These are phyloP conservation scores for Sebastes nivosus DNA, from an alignment of 2,797 vertebrate genomes.

Conservation along the genomic window DNA sequence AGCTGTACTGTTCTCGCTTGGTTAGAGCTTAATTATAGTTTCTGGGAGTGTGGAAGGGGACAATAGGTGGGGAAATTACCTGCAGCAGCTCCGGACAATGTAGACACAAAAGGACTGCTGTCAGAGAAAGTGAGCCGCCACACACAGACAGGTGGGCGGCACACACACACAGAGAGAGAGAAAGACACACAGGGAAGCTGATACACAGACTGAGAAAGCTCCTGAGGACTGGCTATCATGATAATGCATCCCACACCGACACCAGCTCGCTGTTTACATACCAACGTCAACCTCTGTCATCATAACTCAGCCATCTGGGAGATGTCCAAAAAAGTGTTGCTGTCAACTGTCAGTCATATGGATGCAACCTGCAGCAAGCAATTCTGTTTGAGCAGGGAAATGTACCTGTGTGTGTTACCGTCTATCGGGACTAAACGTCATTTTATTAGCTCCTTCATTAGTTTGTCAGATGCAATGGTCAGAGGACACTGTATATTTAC, in stretches of 20 bases:
- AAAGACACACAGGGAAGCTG: not conserved
- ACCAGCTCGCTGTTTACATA: not conserved
- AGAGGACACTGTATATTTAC: not conserved
- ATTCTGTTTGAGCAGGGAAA: not conserved
- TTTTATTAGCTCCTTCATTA: not conserved
- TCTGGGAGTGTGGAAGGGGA: conserved; percentile 37
- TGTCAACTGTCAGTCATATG: conserved; percentile 14
- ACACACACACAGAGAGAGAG: not conserved
- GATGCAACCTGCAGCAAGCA: not conserved
- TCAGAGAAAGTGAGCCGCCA: conserved; percentile 31
- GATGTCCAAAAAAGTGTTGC: not conserved
- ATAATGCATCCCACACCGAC: not conserved
- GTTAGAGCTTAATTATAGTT: conserved; percentile 58
- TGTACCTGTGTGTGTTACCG: not conserved
- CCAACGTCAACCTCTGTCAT: not conserved
- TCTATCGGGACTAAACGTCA: not conserved
- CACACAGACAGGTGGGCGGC: not conserved
- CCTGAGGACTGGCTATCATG: not conserved
- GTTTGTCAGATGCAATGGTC: not conserved
- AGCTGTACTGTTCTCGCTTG: conserved; percentile 37
- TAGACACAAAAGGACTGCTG: conserved; percentile 45
- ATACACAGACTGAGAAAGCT: not conserved
- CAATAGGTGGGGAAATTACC: conserved; percentile 60
- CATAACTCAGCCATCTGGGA: not conserved
- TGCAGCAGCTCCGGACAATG: conserved; percentile 49